Evolutionary conservation across 2,113 vertebrate genomes (phyloP).

Genomic region (Panthera uncia): DNA sequence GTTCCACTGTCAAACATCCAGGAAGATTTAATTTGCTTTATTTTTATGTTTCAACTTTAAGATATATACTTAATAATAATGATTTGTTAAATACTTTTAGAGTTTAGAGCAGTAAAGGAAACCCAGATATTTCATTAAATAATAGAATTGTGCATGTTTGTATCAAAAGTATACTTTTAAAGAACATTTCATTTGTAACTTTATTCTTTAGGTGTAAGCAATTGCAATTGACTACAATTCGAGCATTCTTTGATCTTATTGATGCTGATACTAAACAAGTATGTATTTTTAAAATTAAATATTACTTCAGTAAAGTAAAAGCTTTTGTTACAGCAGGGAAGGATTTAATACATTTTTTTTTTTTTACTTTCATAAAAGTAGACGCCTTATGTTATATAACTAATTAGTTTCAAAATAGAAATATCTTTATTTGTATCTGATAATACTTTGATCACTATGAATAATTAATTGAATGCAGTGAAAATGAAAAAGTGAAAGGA

Average conservation of each 20-base stretch:
- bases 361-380: constrained; percentile 10
- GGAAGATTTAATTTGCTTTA: constrained; percentile 20
- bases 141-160: neutral
- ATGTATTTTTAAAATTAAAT: constrained; percentile 73
- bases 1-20: neutral
- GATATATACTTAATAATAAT: neutral
- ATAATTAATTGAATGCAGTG: neutral
- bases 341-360: neutral
- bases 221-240: constrained; percentile 93
- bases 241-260: constrained; percentile 96
- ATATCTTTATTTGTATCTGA: constrained; percentile 11
- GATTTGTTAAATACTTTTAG: constrained; percentile 1
- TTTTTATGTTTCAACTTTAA: constrained; percentile 13
- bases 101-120: constrained; percentile 14
- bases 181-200: constrained; percentile 32
- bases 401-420: constrained; percentile 12
- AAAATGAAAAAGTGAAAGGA: neutral
- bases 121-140: neutral
- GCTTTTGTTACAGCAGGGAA: neutral
- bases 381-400: neutral
- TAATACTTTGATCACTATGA: neutral
- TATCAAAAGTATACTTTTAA: constrained; percentile 44
- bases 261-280: constrained; percentile 95
- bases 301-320: constrained; percentile 26
- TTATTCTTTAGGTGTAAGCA: constrained; percentile 94